Conservation (phyloP, 30 jellyfish, hydroid and myxozoan genomes). For the Hydractinia symbiolongicarpus region DNA sequence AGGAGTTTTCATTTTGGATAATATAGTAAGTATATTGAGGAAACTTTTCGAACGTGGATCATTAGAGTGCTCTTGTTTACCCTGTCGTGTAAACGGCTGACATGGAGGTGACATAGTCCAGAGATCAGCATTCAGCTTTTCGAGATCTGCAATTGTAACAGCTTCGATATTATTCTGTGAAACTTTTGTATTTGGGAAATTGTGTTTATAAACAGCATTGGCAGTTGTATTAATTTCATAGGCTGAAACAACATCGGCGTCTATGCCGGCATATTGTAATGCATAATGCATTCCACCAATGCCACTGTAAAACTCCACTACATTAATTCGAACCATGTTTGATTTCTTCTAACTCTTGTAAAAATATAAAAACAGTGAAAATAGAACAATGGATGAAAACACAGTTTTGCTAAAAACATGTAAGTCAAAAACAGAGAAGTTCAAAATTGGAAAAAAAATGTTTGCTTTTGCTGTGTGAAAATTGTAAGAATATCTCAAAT, state of each 20-base stretch:
- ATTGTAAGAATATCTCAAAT: too few relatives aligned
- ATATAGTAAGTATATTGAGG: constrained; percentile 41
- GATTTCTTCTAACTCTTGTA: background rate
- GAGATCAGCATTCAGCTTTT: constrained; percentile 37
- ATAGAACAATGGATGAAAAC: background rate
- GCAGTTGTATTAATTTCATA: constrained; percentile 83
- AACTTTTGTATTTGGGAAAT: constrained; percentile 55
- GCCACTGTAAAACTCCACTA: constrained; percentile 90
- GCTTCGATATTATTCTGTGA: constrained; percentile 81
- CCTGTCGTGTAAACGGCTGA: constrained; percentile 89
- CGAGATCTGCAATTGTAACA: constrained; percentile 50
- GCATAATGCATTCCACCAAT: constrained; percentile 96
- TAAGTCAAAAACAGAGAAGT: background rate
- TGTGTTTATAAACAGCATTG: constrained; percentile 61
- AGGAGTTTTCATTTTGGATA: constrained; percentile 46
- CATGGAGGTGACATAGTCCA: constrained; percentile 96
- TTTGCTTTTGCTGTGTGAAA: too few relatives aligned
- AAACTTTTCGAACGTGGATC: constrained; percentile 86
- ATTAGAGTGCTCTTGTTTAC: constrained; percentile 76
- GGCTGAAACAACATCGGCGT: constrained; percentile 56
- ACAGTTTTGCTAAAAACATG: background rate
- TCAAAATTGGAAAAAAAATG: too few relatives aligned
- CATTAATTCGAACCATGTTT: constrained; percentile 33
- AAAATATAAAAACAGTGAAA: background rate
- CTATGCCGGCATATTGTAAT: constrained; percentile 41